Percentiles rank a stretch among this genome's conserved stretches.
phyloP scores from a whole-genome alignment of 2,888 invertebrate species.

The Deilephila porcellus region DNA sequence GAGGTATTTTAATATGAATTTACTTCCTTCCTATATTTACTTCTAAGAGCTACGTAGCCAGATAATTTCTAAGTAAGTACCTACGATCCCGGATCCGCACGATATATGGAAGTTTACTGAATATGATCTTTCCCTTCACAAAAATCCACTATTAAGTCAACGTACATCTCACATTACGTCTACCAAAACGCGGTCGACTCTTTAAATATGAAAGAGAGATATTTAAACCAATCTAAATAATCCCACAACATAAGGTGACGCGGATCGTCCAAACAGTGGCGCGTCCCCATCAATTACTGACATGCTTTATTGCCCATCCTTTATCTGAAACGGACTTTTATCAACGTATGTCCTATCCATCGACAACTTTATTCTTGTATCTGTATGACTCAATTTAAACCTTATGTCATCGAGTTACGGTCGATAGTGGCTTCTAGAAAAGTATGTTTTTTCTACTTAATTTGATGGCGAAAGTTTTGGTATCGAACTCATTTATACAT shows the following conservation, averaged over 20 bases:
- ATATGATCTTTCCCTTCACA: too few species aligned
- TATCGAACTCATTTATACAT: constrained; percentile 77
- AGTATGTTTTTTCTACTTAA: constrained; percentile 64
- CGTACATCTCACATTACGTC: too few species aligned
- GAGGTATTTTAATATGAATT: too few species aligned
- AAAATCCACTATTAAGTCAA: too few species aligned
- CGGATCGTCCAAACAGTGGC: constrained; percentile 46
- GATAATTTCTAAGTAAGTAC: too few species aligned
- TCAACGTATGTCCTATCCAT: constrained; percentile 67
- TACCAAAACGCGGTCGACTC: too few species aligned
- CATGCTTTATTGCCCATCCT: constrained; percentile 75
- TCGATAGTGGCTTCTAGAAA: not conserved
- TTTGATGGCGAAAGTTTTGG: constrained; percentile 79
- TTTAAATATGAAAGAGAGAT: not conserved
- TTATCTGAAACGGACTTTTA: constrained; percentile 71
- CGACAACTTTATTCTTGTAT: constrained; percentile 35
- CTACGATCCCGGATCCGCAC: too few species aligned
- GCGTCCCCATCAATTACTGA: constrained; percentile 78
- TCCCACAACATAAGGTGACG: not conserved
- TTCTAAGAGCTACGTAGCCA: too few species aligned
- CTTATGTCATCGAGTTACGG: constrained; percentile 42
- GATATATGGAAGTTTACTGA: too few species aligned
- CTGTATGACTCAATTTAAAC: constrained; percentile 42
- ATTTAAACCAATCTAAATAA: constrained; percentile 28
- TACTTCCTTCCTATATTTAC: too few species aligned